phyloP scores from a whole-genome alignment of 2,797 vertebrate genomes.

The Microctenopoma stevenorrisi region DNA sequence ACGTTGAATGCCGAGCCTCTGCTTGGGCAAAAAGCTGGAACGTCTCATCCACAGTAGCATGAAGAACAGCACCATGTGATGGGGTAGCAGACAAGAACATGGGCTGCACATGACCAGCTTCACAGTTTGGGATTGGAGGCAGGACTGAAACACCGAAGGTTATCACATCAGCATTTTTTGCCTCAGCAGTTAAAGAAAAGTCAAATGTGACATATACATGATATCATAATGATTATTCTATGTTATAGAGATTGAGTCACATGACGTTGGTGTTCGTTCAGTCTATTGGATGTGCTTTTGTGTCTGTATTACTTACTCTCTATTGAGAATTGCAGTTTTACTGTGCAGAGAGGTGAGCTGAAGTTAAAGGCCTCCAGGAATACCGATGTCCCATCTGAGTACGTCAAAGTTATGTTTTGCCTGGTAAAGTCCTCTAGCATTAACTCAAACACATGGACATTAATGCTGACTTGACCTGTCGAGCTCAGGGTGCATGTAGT shows the following conservation, averaged over 20 bases:
- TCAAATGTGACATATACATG: too few species aligned
- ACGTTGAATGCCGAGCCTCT: slow-evolving; percentile 63
- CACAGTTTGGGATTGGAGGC: slow-evolving; percentile 63
- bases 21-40: slow-evolving; percentile 63
- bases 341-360: slow-evolving; percentile 60
- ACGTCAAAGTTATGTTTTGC: slow-evolving; percentile 59
- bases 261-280: background rate
- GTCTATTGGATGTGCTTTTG: background rate
- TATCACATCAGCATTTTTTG: background rate
- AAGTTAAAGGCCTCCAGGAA: background rate
- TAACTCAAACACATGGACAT: slow-evolving; percentile 71
- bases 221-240: too few species aligned
- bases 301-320: slow-evolving; percentile 62
- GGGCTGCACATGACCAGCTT: slow-evolving; percentile 59
- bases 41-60: slow-evolving; percentile 59
- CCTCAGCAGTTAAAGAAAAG: too few species aligned
- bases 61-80: slow-evolving; percentile 49
- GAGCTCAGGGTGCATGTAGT: slow-evolving; percentile 46
- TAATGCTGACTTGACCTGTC: background rate
- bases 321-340: slow-evolving; percentile 75
- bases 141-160: slow-evolving; percentile 71
- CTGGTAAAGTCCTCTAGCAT: slow-evolving; percentile 67
- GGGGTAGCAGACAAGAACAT: slow-evolving; percentile 71
- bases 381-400: slow-evolving; percentile 17
- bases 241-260: background rate